Percentiles rank a stretch among this genome's conserved stretches.
Evolutionary conservation across 1,140 invertebrate species (phyloP).

Genomic region (Odontomachus brunneus): DNA sequence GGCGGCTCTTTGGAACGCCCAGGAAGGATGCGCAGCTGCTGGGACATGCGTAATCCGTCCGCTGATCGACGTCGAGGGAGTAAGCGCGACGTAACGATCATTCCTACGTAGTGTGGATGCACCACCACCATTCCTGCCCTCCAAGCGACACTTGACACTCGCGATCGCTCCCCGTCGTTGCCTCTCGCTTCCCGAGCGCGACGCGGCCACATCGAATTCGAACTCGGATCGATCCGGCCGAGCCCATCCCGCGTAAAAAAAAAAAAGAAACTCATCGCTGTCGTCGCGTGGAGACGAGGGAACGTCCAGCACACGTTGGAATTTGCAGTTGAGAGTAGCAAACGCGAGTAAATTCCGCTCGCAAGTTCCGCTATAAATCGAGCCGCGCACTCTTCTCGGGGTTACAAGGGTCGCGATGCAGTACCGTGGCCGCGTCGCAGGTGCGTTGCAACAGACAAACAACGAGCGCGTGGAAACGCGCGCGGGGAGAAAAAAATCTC

Average conservation of each 20-base stretch:
- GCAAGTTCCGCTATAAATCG: too few species aligned
- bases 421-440: background rate
- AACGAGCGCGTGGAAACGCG: background rate
- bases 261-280: conserved; percentile 3
- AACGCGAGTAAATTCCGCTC: too few species aligned
- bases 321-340: too few species aligned
- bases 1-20: conserved; percentile 79
- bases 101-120: conserved; percentile 52
- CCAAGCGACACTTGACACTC: conserved; percentile 35
- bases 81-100: conserved; percentile 63
- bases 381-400: too few species aligned
- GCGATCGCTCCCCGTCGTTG: conserved; percentile 2
- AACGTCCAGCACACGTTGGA: too few species aligned
- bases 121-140: conserved; percentile 35
- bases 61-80: conserved; percentile 69
- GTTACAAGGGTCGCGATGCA: too few species aligned
- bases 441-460: conserved; percentile 12
- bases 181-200: conserved; percentile 2
- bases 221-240: conserved; percentile 11
- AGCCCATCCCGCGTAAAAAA: background rate
- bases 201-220: conserved; percentile 24
- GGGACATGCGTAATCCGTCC: conserved; percentile 83
- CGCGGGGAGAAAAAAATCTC: conserved; percentile 1
- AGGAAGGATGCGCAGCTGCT: conserved; percentile 85
- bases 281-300: background rate